These are phyloP conservation scores for Antechinus flavipes DNA, from an alignment of 2,113 vertebrate genomes.

Conservation along the genomic window DNA sequence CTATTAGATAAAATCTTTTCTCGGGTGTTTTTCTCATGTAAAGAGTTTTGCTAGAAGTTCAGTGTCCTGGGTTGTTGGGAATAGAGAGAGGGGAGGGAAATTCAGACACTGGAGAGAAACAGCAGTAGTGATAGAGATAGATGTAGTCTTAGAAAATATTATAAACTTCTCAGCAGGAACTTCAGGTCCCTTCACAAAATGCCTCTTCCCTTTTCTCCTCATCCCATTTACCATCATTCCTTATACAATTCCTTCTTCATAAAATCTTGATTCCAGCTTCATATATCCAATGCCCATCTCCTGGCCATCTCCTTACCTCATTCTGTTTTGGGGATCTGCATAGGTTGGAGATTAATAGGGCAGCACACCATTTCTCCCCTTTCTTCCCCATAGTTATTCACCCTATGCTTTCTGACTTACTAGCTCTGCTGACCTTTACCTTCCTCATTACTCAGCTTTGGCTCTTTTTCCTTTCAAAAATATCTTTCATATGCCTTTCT, in stretches of 20 bases:
- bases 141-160: neutral
- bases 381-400: slow-evolving; percentile 4
- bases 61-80: neutral
- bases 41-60: neutral
- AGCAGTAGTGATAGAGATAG: neutral
- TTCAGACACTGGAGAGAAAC: neutral
- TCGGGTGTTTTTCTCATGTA: neutral
- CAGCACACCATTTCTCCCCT: neutral
- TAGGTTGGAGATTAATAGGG: neutral
- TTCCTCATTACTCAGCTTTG: slow-evolving; percentile 34
- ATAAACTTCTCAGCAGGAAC: neutral
- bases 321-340: slow-evolving; percentile 39
- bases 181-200: neutral
- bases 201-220: neutral
- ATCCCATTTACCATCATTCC: neutral
- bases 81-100: neutral
- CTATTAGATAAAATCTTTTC: neutral
- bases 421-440: slow-evolving; percentile 8
- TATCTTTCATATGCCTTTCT: neutral
- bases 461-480: neutral
- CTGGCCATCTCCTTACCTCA: slow-evolving; percentile 55
- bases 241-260: neutral
- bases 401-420: no score
- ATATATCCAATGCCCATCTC: slow-evolving; percentile 61
- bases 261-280: slow-evolving; percentile 37